Evolutionary conservation across 2,797 vertebrate species (phyloP), one percentile per base, ranked within the genome.

Genomic region (Gymnoscopelus braueri): DNA sequence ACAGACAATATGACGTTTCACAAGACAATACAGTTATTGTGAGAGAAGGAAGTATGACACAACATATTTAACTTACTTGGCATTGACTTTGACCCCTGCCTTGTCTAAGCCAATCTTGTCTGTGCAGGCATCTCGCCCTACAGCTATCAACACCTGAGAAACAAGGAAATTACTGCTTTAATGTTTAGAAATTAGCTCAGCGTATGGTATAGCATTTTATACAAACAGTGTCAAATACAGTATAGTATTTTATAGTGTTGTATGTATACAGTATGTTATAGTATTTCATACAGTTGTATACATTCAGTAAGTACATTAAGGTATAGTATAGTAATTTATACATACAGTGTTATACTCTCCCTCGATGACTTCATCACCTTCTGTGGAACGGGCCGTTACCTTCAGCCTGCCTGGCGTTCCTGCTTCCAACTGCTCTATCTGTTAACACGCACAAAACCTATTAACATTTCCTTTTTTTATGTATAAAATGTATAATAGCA

Each of bases 341-440:
- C 96, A 83, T 90, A 99, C 98, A 1, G 97, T 99, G 84, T 99
- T 99, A 77, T 95, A 99, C 60, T 96, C 93, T 8, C 80, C 97
- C 90, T 96, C 95, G 3, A 95, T 73, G 51, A 93, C 32, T 71
- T 96, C 93, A 0, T 88, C 68, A 0, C 88, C 94, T 52, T 95
- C 95, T 3, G 96, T 97, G 62, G 96, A 96, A 79, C 95, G 95
- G 4, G 97, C 95, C 0, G 93, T 93, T 56, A 99, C 96, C 87
- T 95, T 98, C 83, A 99, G 88, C 84, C 89, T 95, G 65, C 97
- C 97, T 1, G 98, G 97, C 63, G 89, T 90, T 50, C 97, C 97
- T 58, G 93, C 94, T 74, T 98, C 96, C 88, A 98, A 83, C 90
- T 95, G 92, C 53, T 97, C 95, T 52, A 99, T 62, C 98, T 99